Conservation (phyloP, 53 echinoderm and acorn worm genomes). For the Paracentrotus lividus region DNA sequence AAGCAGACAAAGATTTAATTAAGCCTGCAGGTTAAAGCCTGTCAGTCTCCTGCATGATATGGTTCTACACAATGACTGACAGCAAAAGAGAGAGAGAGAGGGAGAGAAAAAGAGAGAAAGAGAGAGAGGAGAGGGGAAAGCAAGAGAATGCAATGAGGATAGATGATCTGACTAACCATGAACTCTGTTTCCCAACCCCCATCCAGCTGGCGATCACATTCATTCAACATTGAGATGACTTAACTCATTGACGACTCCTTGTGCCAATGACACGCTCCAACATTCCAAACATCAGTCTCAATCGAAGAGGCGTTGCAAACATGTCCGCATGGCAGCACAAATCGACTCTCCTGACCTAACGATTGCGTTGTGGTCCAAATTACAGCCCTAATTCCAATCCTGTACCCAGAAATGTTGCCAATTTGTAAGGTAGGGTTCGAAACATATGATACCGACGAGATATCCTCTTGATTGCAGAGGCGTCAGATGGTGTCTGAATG, state of each 20-base stretch:
- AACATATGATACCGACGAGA: background rate
- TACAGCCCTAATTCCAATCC: conserved; percentile 22
- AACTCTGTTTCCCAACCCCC: conserved; percentile 7
- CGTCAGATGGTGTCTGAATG: conserved; percentile 30
- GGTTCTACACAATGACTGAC: too few relatives aligned
- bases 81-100: background rate
- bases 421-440: conserved; percentile 35
- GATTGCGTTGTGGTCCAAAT: conserved; percentile 4
- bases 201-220: conserved; percentile 32
- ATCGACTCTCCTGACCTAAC: background rate
- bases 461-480: conserved; percentile 26
- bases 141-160: background rate
- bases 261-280: conserved; percentile 36
- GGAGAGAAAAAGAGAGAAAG: background rate
- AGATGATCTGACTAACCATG: background rate
- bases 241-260: conserved; percentile 19
- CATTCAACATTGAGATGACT: background rate
- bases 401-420: conserved; percentile 35
- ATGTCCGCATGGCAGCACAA: conserved; percentile 8
- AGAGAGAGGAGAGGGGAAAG: background rate
- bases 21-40: background rate
- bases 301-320: conserved; percentile 2
- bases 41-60: background rate
- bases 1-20: background rate
- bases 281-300: conserved; percentile 52